Conservation (phyloP, 2,113 vertebrate species). For the Hippocampus abdominalis region DNA sequence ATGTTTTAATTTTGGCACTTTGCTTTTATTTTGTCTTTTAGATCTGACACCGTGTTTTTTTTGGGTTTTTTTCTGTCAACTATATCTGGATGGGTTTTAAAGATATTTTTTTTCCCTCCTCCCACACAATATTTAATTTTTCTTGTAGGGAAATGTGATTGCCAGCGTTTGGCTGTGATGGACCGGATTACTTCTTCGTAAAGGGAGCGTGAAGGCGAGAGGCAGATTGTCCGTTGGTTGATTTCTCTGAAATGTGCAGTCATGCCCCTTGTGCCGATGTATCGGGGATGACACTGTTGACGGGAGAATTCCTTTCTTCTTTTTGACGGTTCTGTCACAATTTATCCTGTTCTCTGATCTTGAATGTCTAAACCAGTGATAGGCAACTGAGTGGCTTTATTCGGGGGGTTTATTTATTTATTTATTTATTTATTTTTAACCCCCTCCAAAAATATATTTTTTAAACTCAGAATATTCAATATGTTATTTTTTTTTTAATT, state of each 20-base stretch:
- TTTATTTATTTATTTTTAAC: too few relatives aligned
- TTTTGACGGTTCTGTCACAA: neutral
- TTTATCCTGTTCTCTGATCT: too few relatives aligned
- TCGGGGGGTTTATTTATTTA: too few relatives aligned
- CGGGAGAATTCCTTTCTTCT: neutral
- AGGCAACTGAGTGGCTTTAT: too few relatives aligned
- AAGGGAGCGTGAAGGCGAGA: neutral
- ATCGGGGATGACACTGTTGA: neutral
- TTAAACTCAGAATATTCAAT: too few relatives aligned
- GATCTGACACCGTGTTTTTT: constrained; percentile 53
- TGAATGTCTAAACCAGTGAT: too few relatives aligned
- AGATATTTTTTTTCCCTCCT: constrained; percentile 10
- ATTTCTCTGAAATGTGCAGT: neutral
- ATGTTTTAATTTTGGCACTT: constrained; percentile 54
- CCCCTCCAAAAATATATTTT: too few relatives aligned
- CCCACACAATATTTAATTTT: constrained; percentile 46
- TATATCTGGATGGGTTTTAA: constrained; percentile 48
- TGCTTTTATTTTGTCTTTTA: constrained; percentile 35
- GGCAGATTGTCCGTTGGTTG: neutral
- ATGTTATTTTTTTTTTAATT: too few relatives aligned
- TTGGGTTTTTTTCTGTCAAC: constrained; percentile 47
- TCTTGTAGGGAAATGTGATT: constrained; percentile 34
- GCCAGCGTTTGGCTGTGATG: constrained; percentile 6
- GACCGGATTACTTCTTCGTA: constrained; percentile 13
- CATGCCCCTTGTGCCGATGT: neutral